phyloP scores from a whole-genome alignment of 2,797 vertebrate genomes.

The Gambelia wislizenii region DNA sequence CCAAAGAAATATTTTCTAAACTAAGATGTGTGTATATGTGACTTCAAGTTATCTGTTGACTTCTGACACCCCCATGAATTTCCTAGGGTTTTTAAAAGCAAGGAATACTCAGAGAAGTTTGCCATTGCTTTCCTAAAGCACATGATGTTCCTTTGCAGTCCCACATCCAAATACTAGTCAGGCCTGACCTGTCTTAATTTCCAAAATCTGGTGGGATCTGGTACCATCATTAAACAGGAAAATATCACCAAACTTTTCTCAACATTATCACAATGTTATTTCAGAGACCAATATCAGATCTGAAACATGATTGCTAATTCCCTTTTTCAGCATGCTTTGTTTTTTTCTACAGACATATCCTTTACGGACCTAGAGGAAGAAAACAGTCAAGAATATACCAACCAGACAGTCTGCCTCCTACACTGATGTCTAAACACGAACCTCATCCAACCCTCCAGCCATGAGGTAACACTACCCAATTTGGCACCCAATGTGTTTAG shows the following conservation, averaged over 20 bases:
- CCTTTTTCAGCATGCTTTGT: constrained; percentile 23
- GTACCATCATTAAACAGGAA: not conserved
- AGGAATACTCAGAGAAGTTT: too few species aligned
- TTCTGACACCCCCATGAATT: too few species aligned
- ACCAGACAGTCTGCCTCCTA: constrained; percentile 30
- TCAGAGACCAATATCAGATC: constrained; percentile 30
- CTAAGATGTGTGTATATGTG: too few species aligned
- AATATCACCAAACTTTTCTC: constrained; percentile 27
- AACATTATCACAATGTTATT: constrained; percentile 39
- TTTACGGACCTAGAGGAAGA: not conserved
- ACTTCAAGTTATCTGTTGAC: too few species aligned
- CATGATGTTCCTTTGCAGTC: too few species aligned
- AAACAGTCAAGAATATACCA: constrained; percentile 3
- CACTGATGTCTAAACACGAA: constrained; percentile 10
- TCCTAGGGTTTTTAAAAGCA: too few species aligned
- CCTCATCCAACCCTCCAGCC: not conserved
- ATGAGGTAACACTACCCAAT: not conserved
- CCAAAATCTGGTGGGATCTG: not conserved
- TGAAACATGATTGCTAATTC: not conserved
- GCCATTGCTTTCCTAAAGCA: too few species aligned
- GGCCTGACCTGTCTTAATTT: too few species aligned
- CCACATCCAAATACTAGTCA: too few species aligned
- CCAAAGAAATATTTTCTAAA: not conserved
- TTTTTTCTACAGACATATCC: constrained; percentile 17
- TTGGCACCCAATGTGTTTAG: constrained; percentile 6